These are phyloP conservation scores for Ischnura elegans DNA, from an alignment of 2,888 invertebrate genomes.

Conservation along the genomic window DNA sequence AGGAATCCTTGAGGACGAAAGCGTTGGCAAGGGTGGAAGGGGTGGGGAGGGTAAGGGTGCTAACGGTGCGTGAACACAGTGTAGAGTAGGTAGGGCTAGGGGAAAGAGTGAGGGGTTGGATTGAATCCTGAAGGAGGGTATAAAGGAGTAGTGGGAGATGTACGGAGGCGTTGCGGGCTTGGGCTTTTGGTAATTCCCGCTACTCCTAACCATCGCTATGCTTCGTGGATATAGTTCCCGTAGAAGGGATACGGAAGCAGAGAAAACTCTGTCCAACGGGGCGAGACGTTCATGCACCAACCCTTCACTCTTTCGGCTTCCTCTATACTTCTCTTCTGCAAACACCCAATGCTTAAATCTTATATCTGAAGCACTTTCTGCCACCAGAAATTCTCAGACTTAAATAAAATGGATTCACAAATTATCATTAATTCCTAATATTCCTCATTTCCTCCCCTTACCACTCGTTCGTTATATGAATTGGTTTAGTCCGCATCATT, in stretches of 20 bases:
- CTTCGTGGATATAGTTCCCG: background rate
- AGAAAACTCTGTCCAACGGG: background rate
- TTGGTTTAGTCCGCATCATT: no score
- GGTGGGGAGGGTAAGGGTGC: background rate
- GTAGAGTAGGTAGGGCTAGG: background rate
- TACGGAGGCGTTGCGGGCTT: background rate
- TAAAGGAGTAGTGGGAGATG: background rate
- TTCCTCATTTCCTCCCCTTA: no score
- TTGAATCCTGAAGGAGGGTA: background rate
- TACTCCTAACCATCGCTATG: background rate
- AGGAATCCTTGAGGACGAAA: slow-evolving; percentile 35
- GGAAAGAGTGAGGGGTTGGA: background rate
- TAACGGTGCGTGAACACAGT: slow-evolving; percentile 1
- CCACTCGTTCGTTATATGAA: no score
- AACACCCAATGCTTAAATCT: background rate
- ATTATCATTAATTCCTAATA: no score
- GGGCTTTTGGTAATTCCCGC: background rate
- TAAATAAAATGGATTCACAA: no score
- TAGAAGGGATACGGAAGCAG: background rate
- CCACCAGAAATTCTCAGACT: background rate
- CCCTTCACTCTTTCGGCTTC: background rate
- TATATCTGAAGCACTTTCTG: background rate
- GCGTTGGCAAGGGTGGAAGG: background rate
- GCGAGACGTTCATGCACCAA: background rate
- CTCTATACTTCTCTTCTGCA: background rate